These are phyloP conservation scores for Cryptus viduatorius DNA, from an alignment of 2,888 invertebrate genomes.

Conservation along the genomic window DNA sequence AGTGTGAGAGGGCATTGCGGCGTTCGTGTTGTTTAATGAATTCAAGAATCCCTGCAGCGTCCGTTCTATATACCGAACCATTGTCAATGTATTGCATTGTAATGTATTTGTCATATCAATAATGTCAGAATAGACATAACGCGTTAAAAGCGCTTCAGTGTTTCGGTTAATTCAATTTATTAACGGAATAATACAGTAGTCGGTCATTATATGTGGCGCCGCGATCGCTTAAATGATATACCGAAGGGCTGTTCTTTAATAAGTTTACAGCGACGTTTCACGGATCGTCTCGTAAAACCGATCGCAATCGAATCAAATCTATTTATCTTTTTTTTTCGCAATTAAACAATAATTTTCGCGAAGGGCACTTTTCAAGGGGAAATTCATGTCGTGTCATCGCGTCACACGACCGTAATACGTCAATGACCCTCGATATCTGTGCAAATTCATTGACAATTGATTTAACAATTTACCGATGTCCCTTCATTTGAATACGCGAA, in stretches of 20 bases:
- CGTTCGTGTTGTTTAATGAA: conserved; percentile 80
- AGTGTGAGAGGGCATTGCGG: conserved; percentile 69
- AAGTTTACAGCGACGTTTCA: too few species aligned
- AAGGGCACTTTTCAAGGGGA: conserved; percentile 15
- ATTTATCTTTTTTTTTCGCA: conserved; percentile 14
- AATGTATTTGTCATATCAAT: conserved; percentile 82
- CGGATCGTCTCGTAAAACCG: conserved; percentile 3
- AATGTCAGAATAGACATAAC: conserved; percentile 79
- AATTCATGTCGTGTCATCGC: conserved; percentile 43
- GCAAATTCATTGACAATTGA: conserved; percentile 16
- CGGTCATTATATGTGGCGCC: conserved; percentile 73
- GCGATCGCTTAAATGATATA: neutral
- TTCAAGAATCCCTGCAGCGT: conserved; percentile 77
- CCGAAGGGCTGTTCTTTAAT: conserved; percentile 15
- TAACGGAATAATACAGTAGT: conserved; percentile 76
- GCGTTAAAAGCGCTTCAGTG: conserved; percentile 84
- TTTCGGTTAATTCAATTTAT: conserved; percentile 82
- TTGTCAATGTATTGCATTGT: conserved; percentile 40
- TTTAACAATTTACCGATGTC: conserved; percentile 1
- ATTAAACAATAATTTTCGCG: conserved; percentile 29
- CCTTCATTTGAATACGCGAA: conserved; percentile 8
- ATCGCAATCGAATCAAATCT: conserved; percentile 8
- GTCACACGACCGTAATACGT: conserved; percentile 5
- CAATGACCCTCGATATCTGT: conserved; percentile 10
- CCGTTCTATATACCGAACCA: conserved; percentile 27